Evolutionary conservation across 2,888 invertebrate genomes (phyloP).

Genomic region (Apoderus coryli): DNA sequence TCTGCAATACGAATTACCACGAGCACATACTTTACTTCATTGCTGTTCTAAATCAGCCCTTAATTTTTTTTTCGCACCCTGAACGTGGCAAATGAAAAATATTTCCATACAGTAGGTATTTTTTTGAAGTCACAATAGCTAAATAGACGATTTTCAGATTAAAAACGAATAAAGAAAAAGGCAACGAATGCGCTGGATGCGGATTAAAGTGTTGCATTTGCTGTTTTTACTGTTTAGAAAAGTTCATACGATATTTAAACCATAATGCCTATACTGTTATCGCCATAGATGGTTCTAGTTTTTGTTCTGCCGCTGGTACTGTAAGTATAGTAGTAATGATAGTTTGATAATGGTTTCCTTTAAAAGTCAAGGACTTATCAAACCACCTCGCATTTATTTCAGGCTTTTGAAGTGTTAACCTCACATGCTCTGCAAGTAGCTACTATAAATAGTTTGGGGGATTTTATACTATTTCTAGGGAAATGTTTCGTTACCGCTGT

Average conservation of each 20-base stretch:
- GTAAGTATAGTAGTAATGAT: slow-evolving; percentile 38
- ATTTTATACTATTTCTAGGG: slow-evolving; percentile 83
- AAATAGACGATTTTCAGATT: no score
- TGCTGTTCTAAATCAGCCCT: no score
- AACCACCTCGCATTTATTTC: slow-evolving; percentile 21
- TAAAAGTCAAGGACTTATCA: no score
- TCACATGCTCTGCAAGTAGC: slow-evolving; percentile 77
- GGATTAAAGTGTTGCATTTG: slow-evolving; percentile 72
- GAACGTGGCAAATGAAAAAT: no score
- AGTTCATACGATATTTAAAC: slow-evolving; percentile 80
- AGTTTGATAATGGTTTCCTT: no score
- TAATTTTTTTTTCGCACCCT: no score
- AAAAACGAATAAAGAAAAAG: slow-evolving; percentile 51
- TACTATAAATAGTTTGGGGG: slow-evolving; percentile 84
- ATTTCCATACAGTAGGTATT: no score
- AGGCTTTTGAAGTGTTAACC: slow-evolving; percentile 78
- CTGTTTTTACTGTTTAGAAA: slow-evolving; percentile 82
- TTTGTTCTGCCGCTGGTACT: slow-evolving; percentile 79
- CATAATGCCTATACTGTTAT: slow-evolving; percentile 92
- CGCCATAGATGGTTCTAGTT: slow-evolving; percentile 80
- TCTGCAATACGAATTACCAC: no score
- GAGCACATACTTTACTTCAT: no score
- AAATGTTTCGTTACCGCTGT: slow-evolving; percentile 71
- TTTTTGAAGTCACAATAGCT: no score
- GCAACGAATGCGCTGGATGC: slow-evolving; percentile 61